Base-by-base conservation (phyloP, 2,113 vertebrate genomes). In the Myiopsitta monachus region DNA sequence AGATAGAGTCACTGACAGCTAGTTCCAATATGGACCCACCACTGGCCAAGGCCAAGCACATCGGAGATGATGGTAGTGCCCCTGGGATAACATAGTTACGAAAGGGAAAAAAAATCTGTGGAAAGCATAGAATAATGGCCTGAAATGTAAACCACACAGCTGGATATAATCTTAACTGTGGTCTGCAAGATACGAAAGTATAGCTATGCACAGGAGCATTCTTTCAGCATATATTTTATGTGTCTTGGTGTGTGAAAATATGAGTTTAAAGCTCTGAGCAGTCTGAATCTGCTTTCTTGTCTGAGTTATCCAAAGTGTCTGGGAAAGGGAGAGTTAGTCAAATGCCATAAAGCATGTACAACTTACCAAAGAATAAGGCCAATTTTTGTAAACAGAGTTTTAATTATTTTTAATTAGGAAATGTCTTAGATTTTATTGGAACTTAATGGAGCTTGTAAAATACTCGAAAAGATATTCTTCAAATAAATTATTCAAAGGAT, bases 401-500 rank as follows among this genome's bases (percentile, higher is more conserved):
- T 83, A 93, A 86, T 92, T 70, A 64, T 88, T 88, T 96, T 90
- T 86, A 90, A 83, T 77, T 90, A 47, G 30, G 4, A 0, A 0
- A 30, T 75, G 15, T 68, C 68, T 92, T 92, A 80, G 61, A 90
- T 90, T 96, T 88, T 88, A 92, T 30, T 88, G 68, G 51, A 88
- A 83, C 90, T 74, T 94, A 95, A 92, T 75, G 46, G 75, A 86
- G 46, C 64, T 88, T 76, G 55, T 92, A 79, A 96, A 92, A 94
- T 81, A 77, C 72, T 95, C 81, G 68, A 80, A 76, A 92, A 54
- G 88, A 81, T 80, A 63, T 81, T 96, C 54, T 33, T 78, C 51
- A 74, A 67, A 83, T 91, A 95, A 94, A 96, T 94, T 96, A 78
- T 93, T 94, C 88, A 96, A 67, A 9, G 55, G 94, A 94, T 91